These are phyloP conservation scores for Globicephala melas DNA, from an alignment of 2,113 vertebrate species.

Conservation along the genomic window DNA sequence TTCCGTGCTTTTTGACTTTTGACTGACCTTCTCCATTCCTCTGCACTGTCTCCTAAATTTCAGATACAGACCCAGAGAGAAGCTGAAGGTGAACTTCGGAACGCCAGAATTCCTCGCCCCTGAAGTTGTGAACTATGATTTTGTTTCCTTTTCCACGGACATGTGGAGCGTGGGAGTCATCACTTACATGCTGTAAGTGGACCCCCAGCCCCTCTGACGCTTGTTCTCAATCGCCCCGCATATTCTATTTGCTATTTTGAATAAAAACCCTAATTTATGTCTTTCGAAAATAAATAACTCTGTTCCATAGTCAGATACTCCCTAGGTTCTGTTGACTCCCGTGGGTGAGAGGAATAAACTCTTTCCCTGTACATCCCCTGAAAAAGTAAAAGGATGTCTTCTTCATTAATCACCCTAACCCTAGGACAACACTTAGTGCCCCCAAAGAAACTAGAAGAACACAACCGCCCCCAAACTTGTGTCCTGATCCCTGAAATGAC, in stretches of 20 bases:
- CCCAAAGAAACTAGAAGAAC: neutral
- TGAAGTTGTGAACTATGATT: conserved; percentile 98
- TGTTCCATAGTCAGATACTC: neutral
- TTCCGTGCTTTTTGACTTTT: neutral
- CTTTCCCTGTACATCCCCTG: neutral
- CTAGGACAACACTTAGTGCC: neutral
- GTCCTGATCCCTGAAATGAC: neutral
- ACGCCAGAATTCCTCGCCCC: conserved; percentile 98
- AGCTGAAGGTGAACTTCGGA: conserved; percentile 95
- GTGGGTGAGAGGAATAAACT: neutral
- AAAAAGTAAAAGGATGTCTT: neutral
- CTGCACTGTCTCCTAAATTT: neutral
- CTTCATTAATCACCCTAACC: neutral
- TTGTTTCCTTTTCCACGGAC: conserved; percentile 97
- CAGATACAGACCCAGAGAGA: conserved; percentile 97
- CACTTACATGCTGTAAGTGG: conserved; percentile 96
- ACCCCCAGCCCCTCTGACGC: neutral
- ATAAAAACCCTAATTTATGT: neutral
- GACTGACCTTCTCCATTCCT: neutral
- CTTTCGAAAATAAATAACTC: neutral
- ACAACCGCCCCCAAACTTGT: neutral
- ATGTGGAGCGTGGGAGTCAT: conserved; percentile 99
- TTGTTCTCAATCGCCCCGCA: neutral
- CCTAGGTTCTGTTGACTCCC: neutral
- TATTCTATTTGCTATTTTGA: neutral